These are phyloP conservation scores for Zonotrichia albicollis DNA, from an alignment of 2,797 vertebrate species.

Conservation along the genomic window DNA sequence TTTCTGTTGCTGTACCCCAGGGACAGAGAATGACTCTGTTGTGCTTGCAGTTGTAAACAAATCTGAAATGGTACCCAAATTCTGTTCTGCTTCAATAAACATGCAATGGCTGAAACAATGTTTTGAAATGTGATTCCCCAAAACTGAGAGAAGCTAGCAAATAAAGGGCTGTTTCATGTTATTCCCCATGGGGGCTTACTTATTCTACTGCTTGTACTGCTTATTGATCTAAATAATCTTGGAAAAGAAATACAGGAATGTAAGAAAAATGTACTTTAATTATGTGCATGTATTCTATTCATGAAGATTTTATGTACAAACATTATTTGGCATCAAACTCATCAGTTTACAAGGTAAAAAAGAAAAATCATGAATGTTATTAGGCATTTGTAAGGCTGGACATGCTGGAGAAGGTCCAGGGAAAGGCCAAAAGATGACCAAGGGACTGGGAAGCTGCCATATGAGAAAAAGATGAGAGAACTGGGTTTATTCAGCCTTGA, in stretches of 20 bases:
- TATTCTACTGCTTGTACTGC: background rate
- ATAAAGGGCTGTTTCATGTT: background rate
- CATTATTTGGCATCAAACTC: background rate
- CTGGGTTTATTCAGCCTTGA: background rate
- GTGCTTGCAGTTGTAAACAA: background rate
- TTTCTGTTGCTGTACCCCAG: background rate
- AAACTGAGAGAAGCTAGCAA: background rate
- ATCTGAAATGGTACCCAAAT: background rate
- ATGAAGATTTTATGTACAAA: background rate
- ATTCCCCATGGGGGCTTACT: background rate
- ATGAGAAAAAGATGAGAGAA: background rate
- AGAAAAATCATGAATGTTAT: background rate
- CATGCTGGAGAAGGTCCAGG: background rate
- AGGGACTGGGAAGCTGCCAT: background rate
- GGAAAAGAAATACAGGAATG: background rate
- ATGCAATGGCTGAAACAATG: background rate
- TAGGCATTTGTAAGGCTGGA: background rate
- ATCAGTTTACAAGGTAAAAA: background rate
- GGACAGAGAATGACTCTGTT: background rate
- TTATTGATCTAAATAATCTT: background rate
- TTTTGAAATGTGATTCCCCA: background rate
- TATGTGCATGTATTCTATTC: background rate
- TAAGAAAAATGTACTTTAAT: background rate
- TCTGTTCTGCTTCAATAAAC: conserved; percentile 2
- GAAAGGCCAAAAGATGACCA: background rate